Base-by-base conservation (phyloP, 2,113 vertebrate species). In the Eulacestoma nigropectus region DNA sequence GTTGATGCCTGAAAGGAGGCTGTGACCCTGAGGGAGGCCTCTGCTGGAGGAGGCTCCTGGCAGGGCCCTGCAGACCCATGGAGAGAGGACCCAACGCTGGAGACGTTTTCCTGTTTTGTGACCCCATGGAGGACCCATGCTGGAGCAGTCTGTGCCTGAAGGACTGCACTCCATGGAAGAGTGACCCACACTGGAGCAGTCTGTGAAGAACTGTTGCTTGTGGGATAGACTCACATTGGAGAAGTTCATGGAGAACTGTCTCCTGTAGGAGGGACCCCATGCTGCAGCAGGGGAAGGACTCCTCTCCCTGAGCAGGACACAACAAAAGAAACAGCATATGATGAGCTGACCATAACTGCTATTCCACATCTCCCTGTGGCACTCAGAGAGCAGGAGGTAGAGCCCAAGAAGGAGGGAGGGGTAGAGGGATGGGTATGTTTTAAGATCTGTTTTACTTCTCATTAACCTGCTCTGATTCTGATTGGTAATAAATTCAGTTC, bases 261-360 rank as follows among this genome's bases (percentile, higher is more conserved):
- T 49, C 14, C 21, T 26, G 3, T 42, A 7, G 9, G 14, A 37
- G 42, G 17, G 18, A 57, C 4, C 18, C 15, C 12, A 44, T 0
- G 0, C 3, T 13, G 12, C 6, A 57, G 27, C 15, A 13, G 4
- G 18, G 6, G 4, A 33, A 65, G 30, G 22, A 50, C 22, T 74
- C 13, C 27, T 44, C 8, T 59, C 12, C 44, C 33, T 50, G 52
- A 37, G 37, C 37, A 65, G 32, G n/a, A n/a, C n/a, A n/a, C n/a
- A n/a, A n/a, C 13, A 8, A 12, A 23, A 65, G 27, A 19, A 63
- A 47, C 22, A 19, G 33, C 0, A 2, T 39, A 13, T 30, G 25
- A 13, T 50, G 6, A 50, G 50, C 18, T 57, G 35, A 49, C 18
- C 8, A 6, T 29, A 65, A 16, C 10, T n/a, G n/a, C n/a, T n/a